Evolutionary conservation across 1,140 invertebrate genomes (phyloP).

Genomic region (Magallana angulata): DNA sequence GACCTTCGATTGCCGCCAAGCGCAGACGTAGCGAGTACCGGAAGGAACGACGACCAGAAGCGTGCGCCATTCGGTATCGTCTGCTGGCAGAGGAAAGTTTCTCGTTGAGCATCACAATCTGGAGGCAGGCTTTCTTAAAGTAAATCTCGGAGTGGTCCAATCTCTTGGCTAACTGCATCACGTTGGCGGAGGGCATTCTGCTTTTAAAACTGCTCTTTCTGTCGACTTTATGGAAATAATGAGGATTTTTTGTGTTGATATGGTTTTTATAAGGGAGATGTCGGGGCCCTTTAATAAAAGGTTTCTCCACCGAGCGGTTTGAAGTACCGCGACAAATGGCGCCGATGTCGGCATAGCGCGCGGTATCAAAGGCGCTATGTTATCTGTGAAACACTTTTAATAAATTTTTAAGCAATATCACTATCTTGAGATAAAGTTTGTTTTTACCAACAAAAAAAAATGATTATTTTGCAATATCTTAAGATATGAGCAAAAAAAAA

Average conservation of each 20-base stretch:
- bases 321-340: neutral
- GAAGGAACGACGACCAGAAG: constrained; percentile 55
- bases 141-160: constrained; percentile 6
- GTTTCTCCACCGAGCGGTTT: neutral
- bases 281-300: neutral
- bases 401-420: no score
- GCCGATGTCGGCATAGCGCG: neutral
- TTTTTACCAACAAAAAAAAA: no score
- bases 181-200: neutral
- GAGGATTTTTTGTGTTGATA: neutral
- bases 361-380: neutral
- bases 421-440: no score
- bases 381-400: neutral
- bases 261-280: neutral
- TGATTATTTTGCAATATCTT: no score
- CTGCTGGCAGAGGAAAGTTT: constrained; percentile 52
- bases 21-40: constrained; percentile 56
- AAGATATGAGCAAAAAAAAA: no score
- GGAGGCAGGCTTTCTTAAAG: constrained; percentile 58
- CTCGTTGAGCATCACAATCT: constrained; percentile 58
- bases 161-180: neutral
- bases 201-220: no score
- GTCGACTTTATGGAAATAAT: neutral
- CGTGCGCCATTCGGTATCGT: constrained; percentile 59
- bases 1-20: constrained; percentile 58